A percentile compares a stretch with the other conserved stretches of the same genome.
Evolutionary conservation across 1,140 invertebrate genomes (phyloP).

Genomic region (Asbolus verrucosus): DNA sequence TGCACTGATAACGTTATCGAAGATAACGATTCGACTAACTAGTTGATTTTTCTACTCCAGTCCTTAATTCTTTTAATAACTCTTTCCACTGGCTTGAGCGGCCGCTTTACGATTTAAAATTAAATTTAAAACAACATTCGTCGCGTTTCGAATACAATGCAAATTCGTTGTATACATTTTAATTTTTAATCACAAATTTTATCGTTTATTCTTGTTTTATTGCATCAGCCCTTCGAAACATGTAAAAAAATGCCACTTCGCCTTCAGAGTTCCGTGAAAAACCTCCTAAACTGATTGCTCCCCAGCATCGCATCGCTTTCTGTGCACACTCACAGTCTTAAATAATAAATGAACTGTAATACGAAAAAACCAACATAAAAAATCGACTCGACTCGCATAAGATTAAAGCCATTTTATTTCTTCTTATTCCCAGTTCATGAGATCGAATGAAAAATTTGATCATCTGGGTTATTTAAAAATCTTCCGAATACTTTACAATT

Average conservation of each 20-base stretch:
- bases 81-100: no score
- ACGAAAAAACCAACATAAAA: slow-evolving; percentile 28
- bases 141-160: slow-evolving; percentile 29
- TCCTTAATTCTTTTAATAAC: no score
- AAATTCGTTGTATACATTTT: slow-evolving; percentile 21
- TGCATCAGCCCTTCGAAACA: slow-evolving; percentile 1
- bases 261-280: neutral
- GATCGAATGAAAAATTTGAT: no score
- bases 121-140: slow-evolving; percentile 22
- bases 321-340: slow-evolving; percentile 18
- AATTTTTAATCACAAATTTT: slow-evolving; percentile 24
- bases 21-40: no score
- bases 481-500: no score
- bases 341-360: slow-evolving; percentile 20
- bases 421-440: no score
- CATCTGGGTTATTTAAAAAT: no score
- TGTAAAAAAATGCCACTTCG: neutral
- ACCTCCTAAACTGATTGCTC: slow-evolving; percentile 29
- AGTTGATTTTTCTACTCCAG: no score
- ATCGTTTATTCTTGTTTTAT: neutral
- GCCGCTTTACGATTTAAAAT: slow-evolving; percentile 1
- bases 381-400: slow-evolving; percentile 22
- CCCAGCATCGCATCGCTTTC: slow-evolving; percentile 11
- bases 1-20: no score
- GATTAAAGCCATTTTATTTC: slow-evolving; percentile 32